A percentile compares a stretch with the other conserved stretches of the same genome.
These are phyloP conservation scores for Drosophila tropicalis DNA, from an alignment of 1,140 invertebrate species.

Conservation along the genomic window DNA sequence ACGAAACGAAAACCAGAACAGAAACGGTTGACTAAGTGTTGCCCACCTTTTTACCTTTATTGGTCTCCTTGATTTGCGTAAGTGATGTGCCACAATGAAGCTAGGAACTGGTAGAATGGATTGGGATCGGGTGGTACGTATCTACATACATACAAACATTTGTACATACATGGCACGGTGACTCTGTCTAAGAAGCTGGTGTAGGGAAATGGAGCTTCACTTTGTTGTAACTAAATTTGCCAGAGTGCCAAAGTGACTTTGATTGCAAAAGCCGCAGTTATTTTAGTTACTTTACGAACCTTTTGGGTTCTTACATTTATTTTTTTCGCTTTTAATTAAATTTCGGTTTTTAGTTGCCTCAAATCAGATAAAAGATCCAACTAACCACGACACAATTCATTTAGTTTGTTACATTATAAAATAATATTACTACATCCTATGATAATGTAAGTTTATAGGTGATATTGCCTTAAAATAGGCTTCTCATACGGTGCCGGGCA, in stretches of 20 bases:
- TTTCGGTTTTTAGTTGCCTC: constrained; percentile 28
- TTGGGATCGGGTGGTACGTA: neutral
- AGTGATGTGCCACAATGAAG: constrained; percentile 49
- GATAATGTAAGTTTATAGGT: no score
- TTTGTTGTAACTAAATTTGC: constrained; percentile 56
- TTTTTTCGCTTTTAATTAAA: constrained; percentile 64
- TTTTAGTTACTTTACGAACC: constrained; percentile 40
- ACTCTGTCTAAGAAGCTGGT: no score
- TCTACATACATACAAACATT: neutral
- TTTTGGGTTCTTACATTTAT: neutral
- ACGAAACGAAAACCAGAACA: constrained; percentile 9
- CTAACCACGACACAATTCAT: neutral
- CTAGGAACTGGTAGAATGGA: neutral
- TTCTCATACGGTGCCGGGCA: no score
- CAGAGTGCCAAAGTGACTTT: constrained; percentile 51
- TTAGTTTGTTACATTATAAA: neutral
- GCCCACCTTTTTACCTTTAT: constrained; percentile 63
- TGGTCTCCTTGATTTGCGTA: constrained; percentile 75
- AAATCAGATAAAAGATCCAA: neutral
- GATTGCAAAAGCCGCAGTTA: constrained; percentile 71
- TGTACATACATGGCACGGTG: no score
- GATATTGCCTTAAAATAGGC: no score
- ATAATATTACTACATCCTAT: neutral
- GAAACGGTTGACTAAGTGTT: constrained; percentile 48
- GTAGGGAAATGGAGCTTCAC: constrained; percentile 12